Percentiles rank a stretch among this genome's conserved stretches.
phyloP scores from a whole-genome alignment of 1,140 invertebrate species.

The Antheraea mylitta region DNA sequence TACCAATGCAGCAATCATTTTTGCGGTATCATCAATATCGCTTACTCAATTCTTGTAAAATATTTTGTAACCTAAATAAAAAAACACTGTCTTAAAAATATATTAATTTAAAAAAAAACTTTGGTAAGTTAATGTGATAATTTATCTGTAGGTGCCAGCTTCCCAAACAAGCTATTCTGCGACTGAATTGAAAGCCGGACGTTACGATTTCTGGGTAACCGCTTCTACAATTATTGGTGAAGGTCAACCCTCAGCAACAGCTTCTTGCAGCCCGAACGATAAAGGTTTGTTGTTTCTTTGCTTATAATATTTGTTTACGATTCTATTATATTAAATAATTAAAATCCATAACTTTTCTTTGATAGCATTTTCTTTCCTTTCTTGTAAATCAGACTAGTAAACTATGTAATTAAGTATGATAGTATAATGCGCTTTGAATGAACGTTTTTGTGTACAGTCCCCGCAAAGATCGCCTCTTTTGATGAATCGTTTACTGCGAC shows the following conservation, averaged over 20 bases:
- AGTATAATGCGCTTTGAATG: neutral
- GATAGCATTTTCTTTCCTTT: too few relatives aligned
- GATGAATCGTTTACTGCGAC: constrained; percentile 94
- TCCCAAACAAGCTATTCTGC: constrained; percentile 90
- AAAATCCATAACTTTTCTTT: too few relatives aligned
- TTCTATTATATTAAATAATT: too few relatives aligned
- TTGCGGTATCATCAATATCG: too few relatives aligned
- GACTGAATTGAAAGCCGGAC: constrained; percentile 88
- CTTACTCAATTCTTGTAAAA: too few relatives aligned
- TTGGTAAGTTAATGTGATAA: neutral
- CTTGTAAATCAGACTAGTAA: too few relatives aligned
- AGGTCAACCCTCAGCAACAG: constrained; percentile 92
- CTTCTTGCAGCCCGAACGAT: constrained; percentile 89
- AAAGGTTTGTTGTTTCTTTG: constrained; percentile 80
- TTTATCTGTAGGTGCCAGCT: constrained; percentile 74
- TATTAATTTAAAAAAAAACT: too few relatives aligned
- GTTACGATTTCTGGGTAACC: constrained; percentile 97
- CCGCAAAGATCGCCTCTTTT: constrained; percentile 95
- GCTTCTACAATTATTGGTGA: constrained; percentile 96
- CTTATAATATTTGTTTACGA: neutral
- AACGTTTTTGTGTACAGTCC: constrained; percentile 80
- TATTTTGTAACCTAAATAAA: too few relatives aligned
- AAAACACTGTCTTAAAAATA: too few relatives aligned
- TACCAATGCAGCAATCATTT: too few relatives aligned
- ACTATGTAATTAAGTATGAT: too few relatives aligned